phyloP scores from a whole-genome alignment of 2,797 vertebrate species.

The Chaetodon trifasciatus region DNA sequence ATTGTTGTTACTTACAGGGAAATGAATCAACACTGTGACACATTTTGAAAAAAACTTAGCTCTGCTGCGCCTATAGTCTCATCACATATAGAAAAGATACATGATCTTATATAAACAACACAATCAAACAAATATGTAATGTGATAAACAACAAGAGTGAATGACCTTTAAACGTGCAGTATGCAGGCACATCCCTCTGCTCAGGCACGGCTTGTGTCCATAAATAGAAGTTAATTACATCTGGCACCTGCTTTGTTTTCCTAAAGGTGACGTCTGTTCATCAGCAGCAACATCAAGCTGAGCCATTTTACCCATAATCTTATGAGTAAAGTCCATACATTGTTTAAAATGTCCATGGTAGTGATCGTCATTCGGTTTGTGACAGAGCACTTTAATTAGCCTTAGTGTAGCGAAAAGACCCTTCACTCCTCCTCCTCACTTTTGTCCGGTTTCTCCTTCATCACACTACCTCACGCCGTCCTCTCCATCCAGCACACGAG shows the following conservation, averaged over 20 bases:
- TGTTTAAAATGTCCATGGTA: no score
- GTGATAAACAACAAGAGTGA: not conserved
- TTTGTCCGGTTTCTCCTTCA: constrained; percentile 38
- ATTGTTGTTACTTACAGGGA: not conserved
- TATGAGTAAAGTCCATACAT: no score
- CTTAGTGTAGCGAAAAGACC: not conserved
- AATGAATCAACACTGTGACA: constrained; percentile 13
- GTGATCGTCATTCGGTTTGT: no score
- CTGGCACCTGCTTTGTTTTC: no score
- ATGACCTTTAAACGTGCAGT: not conserved
- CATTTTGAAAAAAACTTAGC: not conserved
- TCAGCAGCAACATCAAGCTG: no score
- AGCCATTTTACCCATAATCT: no score
- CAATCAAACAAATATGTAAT: not conserved
- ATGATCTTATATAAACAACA: not conserved
- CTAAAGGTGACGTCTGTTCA: not conserved
- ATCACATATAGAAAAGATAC: not conserved
- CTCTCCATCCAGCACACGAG: constrained; percentile 4
- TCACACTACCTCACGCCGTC: constrained; percentile 28
- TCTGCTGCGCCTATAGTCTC: not conserved
- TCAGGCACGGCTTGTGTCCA: not conserved
- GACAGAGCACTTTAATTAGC: no score
- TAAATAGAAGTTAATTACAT: not conserved
- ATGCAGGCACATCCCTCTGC: no score
- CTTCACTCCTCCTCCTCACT: not conserved